Conservation (phyloP, 2,888 invertebrate species). For the Azorinus chamasolen region DNA sequence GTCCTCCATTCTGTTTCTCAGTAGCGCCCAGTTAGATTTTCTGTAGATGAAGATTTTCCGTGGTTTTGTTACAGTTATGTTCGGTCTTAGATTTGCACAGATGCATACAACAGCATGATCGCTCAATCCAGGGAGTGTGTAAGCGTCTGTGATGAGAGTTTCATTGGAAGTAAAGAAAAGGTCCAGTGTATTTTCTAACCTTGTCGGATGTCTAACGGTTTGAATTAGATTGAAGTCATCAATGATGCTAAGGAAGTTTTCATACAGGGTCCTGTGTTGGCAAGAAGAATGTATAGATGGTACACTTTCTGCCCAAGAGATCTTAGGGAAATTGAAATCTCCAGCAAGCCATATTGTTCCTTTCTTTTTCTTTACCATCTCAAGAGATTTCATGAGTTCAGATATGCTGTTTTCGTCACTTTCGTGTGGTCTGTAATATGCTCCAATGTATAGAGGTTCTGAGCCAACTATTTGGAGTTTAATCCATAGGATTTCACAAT, state of each 20-base stretch:
- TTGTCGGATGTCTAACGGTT: slow-evolving; percentile 11
- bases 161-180: slow-evolving; percentile 13
- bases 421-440: slow-evolving; percentile 20
- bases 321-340: slow-evolving; percentile 24
- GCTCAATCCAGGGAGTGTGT: slow-evolving; percentile 11
- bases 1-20: no score
- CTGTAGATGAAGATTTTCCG: no score
- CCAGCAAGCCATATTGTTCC: slow-evolving; percentile 22
- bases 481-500: not conserved
- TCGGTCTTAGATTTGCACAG: no score
- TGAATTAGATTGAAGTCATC: slow-evolving; percentile 23
- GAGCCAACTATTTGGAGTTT: slow-evolving; percentile 1
- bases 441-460: slow-evolving; percentile 4
- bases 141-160: not conserved
- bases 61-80: no score
- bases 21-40: no score
- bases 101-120: not conserved
- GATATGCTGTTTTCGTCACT: slow-evolving; percentile 4
- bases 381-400: slow-evolving; percentile 13
- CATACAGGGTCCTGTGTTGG: slow-evolving; percentile 6
- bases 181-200: slow-evolving; percentile 9
- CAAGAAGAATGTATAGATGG: not conserved
- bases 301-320: no score
- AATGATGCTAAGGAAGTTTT: slow-evolving; percentile 3
- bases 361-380: not conserved